phyloP scores from a whole-genome alignment of 2,888 invertebrate species.

The Drosophila tripunctata region DNA sequence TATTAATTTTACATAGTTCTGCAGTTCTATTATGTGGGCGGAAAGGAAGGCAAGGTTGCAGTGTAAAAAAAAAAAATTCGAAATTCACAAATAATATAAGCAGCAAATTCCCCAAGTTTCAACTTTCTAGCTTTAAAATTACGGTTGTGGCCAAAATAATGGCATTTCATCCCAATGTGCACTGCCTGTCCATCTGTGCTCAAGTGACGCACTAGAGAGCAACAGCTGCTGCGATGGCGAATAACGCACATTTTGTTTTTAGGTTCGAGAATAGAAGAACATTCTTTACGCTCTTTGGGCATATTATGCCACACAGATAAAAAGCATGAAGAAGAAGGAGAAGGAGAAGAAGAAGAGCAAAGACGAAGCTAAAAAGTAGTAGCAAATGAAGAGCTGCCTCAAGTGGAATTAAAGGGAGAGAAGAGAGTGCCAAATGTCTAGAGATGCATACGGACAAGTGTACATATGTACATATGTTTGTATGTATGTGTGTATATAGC shows the following conservation, averaged over 20 bases:
- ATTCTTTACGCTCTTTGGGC: conserved; percentile 28
- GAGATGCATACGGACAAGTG: conserved; percentile 21
- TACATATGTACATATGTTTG: no score
- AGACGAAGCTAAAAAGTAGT: neutral
- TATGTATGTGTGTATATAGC: no score
- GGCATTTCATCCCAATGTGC: no score
- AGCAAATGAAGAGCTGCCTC: neutral
- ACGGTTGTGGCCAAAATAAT: no score
- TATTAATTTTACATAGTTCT: no score
- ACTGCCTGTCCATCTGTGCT: conserved; percentile 4
- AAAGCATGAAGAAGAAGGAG: neutral
- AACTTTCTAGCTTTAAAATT: no score
- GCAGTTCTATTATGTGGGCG: no score
- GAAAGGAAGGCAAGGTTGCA: no score
- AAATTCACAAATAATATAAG: no score
- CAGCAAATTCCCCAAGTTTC: no score
- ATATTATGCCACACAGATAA: conserved; percentile 24
- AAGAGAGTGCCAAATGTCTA: conserved; percentile 36
- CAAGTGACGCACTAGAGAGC: conserved; percentile 57
- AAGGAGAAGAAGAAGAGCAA: neutral
- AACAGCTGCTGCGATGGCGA: conserved; percentile 57
- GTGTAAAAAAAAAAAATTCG: no score
- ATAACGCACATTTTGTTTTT: conserved; percentile 38
- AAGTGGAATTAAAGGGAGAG: neutral
- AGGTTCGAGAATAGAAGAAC: conserved; percentile 30